Percentiles rank a stretch among this genome's conserved stretches.
These are phyloP conservation scores for Lacerta agilis DNA, from an alignment of 2,797 vertebrate species.

Conservation along the genomic window DNA sequence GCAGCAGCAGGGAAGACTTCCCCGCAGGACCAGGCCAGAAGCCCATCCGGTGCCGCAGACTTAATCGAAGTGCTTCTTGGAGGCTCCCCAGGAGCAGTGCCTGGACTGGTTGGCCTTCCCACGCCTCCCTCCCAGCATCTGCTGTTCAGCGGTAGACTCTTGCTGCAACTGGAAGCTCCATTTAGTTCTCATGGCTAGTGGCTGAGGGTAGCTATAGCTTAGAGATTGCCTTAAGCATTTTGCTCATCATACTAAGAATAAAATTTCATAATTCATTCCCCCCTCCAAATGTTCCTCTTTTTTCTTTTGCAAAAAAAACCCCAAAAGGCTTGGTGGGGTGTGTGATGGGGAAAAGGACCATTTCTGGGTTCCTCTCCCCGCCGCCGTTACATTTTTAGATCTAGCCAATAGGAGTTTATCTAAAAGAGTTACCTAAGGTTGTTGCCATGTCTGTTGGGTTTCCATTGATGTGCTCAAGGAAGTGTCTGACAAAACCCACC, in stretches of 20 bases:
- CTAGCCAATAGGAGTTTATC: neutral
- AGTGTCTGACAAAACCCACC: neutral
- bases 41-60: no score
- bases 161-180: neutral
- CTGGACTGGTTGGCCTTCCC: neutral
- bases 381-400: no score
- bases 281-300: no score
- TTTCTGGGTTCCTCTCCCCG: no score
- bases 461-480: neutral
- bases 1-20: neutral
- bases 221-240: no score
- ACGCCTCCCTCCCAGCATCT: neutral
- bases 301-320: no score
- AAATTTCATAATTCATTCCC: no score
- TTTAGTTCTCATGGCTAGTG: neutral
- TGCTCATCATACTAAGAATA: no score
- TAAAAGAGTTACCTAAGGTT: neutral
- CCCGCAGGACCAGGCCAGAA: neutral
- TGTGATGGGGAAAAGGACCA: no score
- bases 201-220: neutral
- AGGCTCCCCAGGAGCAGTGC: neutral
- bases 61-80: neutral
- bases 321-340: no score
- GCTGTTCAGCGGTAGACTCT: no score
- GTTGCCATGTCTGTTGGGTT: neutral